Evolutionary conservation across 2,888 invertebrate genomes (phyloP).

Genomic region (Megalurothrips usitatus): DNA sequence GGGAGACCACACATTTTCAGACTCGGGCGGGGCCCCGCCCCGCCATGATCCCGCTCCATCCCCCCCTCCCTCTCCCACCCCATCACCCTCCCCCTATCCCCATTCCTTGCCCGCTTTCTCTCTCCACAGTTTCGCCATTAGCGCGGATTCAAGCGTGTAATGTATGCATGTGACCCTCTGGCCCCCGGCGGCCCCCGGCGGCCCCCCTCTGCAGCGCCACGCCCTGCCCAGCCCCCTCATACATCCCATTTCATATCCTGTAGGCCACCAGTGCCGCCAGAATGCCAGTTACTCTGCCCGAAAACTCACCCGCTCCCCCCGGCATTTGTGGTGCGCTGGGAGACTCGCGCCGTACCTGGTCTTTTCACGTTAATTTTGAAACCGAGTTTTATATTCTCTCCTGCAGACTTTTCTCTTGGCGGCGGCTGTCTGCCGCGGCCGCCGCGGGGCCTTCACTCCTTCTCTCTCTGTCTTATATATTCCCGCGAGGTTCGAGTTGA

Average conservation of each 20-base stretch:
- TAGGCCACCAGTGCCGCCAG: background rate
- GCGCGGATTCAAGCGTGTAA: conserved; percentile 16
- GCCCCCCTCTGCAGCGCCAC: background rate
- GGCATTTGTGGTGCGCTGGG: no score
- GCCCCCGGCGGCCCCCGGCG: background rate
- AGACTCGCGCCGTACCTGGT: no score
- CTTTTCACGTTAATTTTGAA: no score
- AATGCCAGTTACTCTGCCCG: no score
- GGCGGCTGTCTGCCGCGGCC: no score
- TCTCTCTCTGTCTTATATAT: background rate
- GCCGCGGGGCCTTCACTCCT: background rate
- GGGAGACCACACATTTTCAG: background rate
- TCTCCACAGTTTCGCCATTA: conserved; percentile 6
- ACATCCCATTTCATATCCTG: conserved; percentile 19
- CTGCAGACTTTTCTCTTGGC: no score
- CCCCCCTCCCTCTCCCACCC: background rate
- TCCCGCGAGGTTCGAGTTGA: no score
- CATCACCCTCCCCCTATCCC: background rate
- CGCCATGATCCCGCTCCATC: background rate
- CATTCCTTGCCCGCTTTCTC: background rate
- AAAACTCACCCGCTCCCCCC: no score
- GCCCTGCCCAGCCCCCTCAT: background rate
- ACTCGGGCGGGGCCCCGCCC: background rate
- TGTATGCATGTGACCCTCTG: conserved; percentile 25
- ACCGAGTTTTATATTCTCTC: no score